Evolutionary conservation across 1,140 invertebrate species (phyloP), one percentile per base, ranked within the genome.

Genomic region (Olivierus martensii): DNA sequence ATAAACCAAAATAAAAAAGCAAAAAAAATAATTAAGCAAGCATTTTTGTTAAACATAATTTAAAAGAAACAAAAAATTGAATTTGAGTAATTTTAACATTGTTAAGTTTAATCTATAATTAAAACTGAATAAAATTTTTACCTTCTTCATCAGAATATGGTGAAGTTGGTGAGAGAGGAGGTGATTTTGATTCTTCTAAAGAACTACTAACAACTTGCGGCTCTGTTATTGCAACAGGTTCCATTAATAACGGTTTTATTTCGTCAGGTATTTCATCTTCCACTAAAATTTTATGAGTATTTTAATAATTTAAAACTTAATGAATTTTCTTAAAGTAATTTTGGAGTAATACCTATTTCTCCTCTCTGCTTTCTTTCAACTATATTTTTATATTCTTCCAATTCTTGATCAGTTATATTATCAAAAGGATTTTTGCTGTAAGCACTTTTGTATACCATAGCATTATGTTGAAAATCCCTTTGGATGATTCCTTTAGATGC

Each of bases 361-460:
- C 85, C 85, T 68, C 80, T 78, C 62, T 79, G 77, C 73, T 87
- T 88, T 59, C 79, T 77, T 68, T 90, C 86, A 28, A 93, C 77
- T 49, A 79, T 79, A 61, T 81, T 81, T 64, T 84, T 84, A 68
- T 93, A 93, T 65, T 91, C 87, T 70, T 89, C 86, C 14, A 94
- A 73, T 69, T 94, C 89, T 42, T 62, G 47, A 71, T 92, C 87
- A 50, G 89, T 91, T 49, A 97, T 79, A 56, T 83, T 82, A 71
- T 96, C 93, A 70, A 98, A 97, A 44, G 94, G 94, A 79, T 98
- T 98, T 68, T 92, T 86, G 49, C 88, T 87, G 71, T 96, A 98
- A n/a, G 90, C 89, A 50, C 89, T 85, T 72, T 93, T 93, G 73
- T 96, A 97, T 55, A 97, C 87, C 63, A 85, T 84, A 22, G 93